These are phyloP conservation scores for Xestia rhomboidea DNA, from an alignment of 2,888 invertebrate genomes.

Conservation along the genomic window DNA sequence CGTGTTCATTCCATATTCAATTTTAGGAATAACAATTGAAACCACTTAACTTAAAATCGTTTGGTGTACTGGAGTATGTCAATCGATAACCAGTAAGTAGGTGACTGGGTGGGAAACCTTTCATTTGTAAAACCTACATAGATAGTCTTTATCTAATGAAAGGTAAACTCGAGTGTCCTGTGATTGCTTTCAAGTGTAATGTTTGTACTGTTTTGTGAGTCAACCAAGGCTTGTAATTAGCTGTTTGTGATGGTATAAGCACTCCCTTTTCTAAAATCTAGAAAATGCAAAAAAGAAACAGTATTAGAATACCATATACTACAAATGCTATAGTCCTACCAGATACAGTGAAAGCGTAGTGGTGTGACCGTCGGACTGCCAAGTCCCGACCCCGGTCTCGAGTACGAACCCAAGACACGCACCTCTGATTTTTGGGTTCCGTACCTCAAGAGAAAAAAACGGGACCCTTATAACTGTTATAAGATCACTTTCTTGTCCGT, in stretches of 20 bases:
- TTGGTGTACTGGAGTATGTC: slow-evolving; percentile 30
- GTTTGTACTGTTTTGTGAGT: slow-evolving; percentile 18
- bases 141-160: slow-evolving; percentile 54
- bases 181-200: slow-evolving; percentile 25
- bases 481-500: too few relatives aligned
- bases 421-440: too few relatives aligned
- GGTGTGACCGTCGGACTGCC: too few relatives aligned
- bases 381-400: too few relatives aligned
- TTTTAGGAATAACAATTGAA: slow-evolving; percentile 30
- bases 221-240: not conserved
- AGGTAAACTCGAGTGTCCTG: slow-evolving; percentile 41
- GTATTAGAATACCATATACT: not conserved
- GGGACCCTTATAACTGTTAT: too few relatives aligned
- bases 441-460: too few relatives aligned
- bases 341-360: too few relatives aligned
- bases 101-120: slow-evolving; percentile 44
- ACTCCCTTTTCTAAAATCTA: not conserved
- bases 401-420: too few relatives aligned
- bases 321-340: too few relatives aligned
- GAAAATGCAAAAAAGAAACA: not conserved
- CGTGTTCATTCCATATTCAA: not conserved
- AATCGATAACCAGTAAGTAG: slow-evolving; percentile 48
- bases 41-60: slow-evolving; percentile 34
- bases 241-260: not conserved
- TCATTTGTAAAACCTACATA: slow-evolving; percentile 46